A percentile compares a stretch with the other conserved stretches of the same genome.
These are phyloP conservation scores for Panagrolaimus sp. DNA, from an alignment of 1,140 invertebrate genomes.

Conservation along the genomic window DNA sequence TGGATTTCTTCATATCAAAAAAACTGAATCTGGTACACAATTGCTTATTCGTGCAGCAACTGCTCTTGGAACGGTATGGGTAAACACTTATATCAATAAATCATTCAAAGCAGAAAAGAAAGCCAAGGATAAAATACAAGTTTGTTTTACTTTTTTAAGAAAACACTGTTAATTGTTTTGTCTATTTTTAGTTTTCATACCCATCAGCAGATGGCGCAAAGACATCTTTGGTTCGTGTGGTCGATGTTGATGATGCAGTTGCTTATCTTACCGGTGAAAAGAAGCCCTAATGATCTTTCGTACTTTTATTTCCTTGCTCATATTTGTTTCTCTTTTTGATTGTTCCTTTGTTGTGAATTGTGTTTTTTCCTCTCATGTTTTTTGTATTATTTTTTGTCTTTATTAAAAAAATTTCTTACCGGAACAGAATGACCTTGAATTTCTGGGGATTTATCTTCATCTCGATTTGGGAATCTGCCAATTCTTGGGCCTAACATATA, in stretches of 20 bases:
- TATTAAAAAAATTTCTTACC: slow-evolving; percentile 48
- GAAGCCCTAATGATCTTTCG: background rate
- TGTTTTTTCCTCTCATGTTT: too few species aligned
- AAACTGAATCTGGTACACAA: background rate
- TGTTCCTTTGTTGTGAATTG: too few species aligned
- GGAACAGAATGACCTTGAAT: slow-evolving; percentile 63
- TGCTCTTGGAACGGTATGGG: background rate
- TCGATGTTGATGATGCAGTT: too few species aligned
- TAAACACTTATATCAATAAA: background rate
- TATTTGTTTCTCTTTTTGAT: too few species aligned
- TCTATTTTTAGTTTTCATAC: too few species aligned
- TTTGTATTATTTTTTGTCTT: background rate
- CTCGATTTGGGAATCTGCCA: slow-evolving; percentile 54
- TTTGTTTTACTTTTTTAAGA: background rate
- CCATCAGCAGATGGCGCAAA: too few species aligned
- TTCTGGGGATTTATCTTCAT: slow-evolving; percentile 30
- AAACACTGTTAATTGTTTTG: too few species aligned
- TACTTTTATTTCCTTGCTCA: too few species aligned
- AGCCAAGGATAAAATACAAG: slow-evolving; percentile 9
- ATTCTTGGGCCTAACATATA: slow-evolving; percentile 62
- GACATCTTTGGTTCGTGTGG: too few species aligned
- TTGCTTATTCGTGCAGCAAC: slow-evolving; percentile 1
- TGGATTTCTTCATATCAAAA: background rate
- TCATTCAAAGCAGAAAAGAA: background rate
- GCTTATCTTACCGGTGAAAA: background rate